Percentiles rank a stretch among this genome's conserved stretches.
Evolutionary conservation across 2,888 invertebrate species (phyloP).

Genomic region (Stramonita haemastoma): DNA sequence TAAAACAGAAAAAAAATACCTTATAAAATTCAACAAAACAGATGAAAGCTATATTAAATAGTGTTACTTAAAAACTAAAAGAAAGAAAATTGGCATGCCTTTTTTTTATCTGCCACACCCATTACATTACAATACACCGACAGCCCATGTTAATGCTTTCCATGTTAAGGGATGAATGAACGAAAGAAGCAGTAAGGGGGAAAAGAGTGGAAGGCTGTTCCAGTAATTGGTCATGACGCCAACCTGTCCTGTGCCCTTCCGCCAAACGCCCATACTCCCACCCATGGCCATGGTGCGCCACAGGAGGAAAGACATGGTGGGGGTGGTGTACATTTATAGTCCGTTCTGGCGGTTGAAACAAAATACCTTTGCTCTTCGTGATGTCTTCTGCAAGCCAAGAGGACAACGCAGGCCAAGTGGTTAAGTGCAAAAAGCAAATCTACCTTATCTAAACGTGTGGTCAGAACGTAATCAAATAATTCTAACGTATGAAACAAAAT

Average conservation of each 20-base stretch:
- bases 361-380: background rate
- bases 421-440: background rate
- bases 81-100: too few relatives aligned
- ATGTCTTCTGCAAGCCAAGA: slow-evolving; percentile 22
- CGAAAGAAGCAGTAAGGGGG: background rate
- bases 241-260: slow-evolving; percentile 38
- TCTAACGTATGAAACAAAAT: background rate
- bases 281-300: slow-evolving; percentile 3
- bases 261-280: slow-evolving; percentile 28
- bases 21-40: background rate
- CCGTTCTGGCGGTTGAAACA: slow-evolving; percentile 31
- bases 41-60: background rate
- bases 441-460: background rate
- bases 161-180: too few relatives aligned
- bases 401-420: background rate
- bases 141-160: too few relatives aligned
- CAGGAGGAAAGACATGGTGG: background rate
- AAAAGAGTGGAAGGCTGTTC: background rate
- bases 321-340: background rate
- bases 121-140: too few relatives aligned
- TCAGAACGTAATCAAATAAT: background rate
- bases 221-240: background rate
- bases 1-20: too few relatives aligned
- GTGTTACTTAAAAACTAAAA: background rate
- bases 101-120: background rate